Base-by-base conservation (phyloP, 2,113 vertebrate species). In the Mustela lutreola region DNA sequence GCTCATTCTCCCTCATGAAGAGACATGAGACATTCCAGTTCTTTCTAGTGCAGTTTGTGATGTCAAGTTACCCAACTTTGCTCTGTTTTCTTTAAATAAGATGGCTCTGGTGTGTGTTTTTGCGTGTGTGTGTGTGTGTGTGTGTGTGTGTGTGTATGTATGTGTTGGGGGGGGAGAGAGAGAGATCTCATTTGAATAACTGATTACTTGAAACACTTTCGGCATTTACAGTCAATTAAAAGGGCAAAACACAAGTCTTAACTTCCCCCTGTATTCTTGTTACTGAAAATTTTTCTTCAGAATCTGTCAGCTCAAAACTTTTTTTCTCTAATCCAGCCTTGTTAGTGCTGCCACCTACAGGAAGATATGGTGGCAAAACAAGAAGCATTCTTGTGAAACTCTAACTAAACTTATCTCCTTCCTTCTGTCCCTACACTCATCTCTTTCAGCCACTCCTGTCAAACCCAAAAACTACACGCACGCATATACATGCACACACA, bases 321-420 rank as follows among this genome's bases (percentile, higher is more conserved):
- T 53, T 81, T 84, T 36, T 94, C 56, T 89, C 33, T 48, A 82
- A 87, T 73, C 97, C 97, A 97, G 97, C 92, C 80, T 95, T 95
- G 97, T 90, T 16, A 28, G 94, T 94, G 71, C 89, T 97, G 95
- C 97, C 98, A 97, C 97, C 98, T 98, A 70, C 96, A 98, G 98
- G 98, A 91, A 95, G 85, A 91, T 82, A 56, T 33, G 22, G 8
- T 45, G 95, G 89, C 96, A 96, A 87, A 93, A 78, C 36, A 84
- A 7, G 9, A 0, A 50, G 16, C 3, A 4, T 90, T 80, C 28
- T 1, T 21, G 2, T 11, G 22, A 31, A 65, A 82, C 36, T 28
- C n/a, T 56, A 36, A 48, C 2, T 42, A 16, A 50, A 56, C 4
- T 11, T 0, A 79, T 58, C 45, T 93, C 87, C 81, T 91, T 63